Percentiles rank a stretch among this genome's conserved stretches.
These are phyloP conservation scores for Sebastes hubbsi DNA, from an alignment of 2,797 vertebrate genomes.

Conservation along the genomic window DNA sequence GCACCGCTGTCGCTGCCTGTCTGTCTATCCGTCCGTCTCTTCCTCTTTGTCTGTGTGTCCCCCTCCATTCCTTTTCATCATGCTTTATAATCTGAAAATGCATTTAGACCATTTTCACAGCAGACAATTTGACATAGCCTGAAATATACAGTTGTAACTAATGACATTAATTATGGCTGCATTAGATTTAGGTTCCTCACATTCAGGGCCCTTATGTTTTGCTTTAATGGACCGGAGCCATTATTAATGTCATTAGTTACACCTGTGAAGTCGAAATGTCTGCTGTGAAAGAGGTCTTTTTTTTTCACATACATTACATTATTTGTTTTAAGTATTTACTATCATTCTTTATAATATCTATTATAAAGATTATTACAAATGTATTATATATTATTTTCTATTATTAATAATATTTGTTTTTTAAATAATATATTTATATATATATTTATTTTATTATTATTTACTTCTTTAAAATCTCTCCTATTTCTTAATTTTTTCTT, in stretches of 20 bases:
- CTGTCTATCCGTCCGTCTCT: slow-evolving; percentile 3
- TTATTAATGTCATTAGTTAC: neutral
- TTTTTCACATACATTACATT: neutral
- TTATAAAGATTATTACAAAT: neutral
- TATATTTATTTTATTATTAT: neutral
- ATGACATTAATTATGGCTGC: neutral
- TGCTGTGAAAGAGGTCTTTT: neutral
- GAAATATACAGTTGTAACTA: neutral
- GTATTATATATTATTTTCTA: neutral
- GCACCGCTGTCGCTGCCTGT: neutral
- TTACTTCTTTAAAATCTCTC: neutral
- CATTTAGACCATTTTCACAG: neutral
- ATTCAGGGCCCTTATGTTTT: neutral
- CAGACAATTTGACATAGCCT: neutral
- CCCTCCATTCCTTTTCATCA: neutral
- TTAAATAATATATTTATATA: neutral
- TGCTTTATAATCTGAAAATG: neutral
- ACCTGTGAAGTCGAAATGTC: neutral
- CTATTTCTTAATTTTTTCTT: neutral
- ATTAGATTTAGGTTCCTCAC: neutral
- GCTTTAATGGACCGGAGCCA: neutral
- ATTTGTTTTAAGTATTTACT: neutral
- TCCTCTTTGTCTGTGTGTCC: slow-evolving; percentile 15
- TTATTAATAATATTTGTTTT: too few relatives aligned
- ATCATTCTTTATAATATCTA: neutral